Evolutionary conservation across 2,113 vertebrate genomes (phyloP).

Genomic region (Chaenocephalus aceratus): DNA sequence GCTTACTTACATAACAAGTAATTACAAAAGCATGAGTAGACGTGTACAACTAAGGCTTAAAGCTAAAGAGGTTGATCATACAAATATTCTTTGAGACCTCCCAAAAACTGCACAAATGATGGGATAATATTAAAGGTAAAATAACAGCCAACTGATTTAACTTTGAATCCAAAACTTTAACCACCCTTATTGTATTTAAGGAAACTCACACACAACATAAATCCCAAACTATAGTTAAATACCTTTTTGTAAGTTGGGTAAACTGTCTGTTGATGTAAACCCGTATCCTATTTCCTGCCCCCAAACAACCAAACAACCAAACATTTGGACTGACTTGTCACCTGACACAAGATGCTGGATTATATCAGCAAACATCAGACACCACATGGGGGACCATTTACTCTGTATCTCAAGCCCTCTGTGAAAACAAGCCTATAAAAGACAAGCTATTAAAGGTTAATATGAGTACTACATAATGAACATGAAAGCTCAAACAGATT

Average conservation of each 20-base stretch:
- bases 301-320: not conserved
- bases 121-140: too few relatives aligned
- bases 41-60: not conserved
- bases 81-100: too few relatives aligned
- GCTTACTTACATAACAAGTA: not conserved
- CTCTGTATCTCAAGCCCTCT: not conserved
- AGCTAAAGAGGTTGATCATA: not conserved
- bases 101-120: too few relatives aligned
- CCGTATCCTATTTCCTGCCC: not conserved
- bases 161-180: too few relatives aligned
- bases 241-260: too few relatives aligned
- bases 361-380: not conserved
- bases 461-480: not conserved
- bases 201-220: too few relatives aligned
- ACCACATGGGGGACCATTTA: too few relatives aligned
- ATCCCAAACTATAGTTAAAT: too few relatives aligned
- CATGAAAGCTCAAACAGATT: slow-evolving; percentile 7
- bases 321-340: not conserved
- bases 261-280: not conserved
- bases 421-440: not conserved
- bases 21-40: not conserved
- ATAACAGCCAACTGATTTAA: too few relatives aligned
- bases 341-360: not conserved
- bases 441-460: slow-evolving; percentile 9
- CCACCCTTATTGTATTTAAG: too few relatives aligned